Evolutionary conservation across 2,113 vertebrate species (phyloP), one percentile per base, ranked within the genome.

Genomic region (Lynx canadensis): DNA sequence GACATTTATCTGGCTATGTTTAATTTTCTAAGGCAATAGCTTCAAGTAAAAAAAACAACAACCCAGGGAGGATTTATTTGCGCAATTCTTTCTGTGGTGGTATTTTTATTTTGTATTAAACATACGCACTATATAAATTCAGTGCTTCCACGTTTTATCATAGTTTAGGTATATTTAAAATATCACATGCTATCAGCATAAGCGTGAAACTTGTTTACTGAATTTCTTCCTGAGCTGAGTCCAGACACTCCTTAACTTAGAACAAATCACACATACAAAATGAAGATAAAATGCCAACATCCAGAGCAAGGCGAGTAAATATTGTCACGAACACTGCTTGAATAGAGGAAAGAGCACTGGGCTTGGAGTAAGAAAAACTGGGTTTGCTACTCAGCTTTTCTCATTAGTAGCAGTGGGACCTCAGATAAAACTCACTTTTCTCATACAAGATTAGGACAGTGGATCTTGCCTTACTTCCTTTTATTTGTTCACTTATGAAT

Each of bases 41-140:
- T 69, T 94, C 91, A 85, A 95, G 81, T 13, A 29, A 68, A 74
- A 69, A 82, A 50, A 73, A 79, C 25, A 87, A 94, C 41, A 71
- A 50, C 57, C 18, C 3, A 9, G 55, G n/a, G 81, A 96, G 76
- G 73, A 97, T 94, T 95, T 95, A 95, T 94, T 94, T 94, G 78
- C 55, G 57, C 73, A 93, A 52, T 95, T 89, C 36, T 94, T 94
- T 91, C 94, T 52, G 31, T 79, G 82, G 81, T 78, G 74, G 80
- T 97, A 86, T 94, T 97, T 98, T 97, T 94, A 98, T 97, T 98
- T 97, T 97, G 76, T 79, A 82, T 94, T 93, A 93, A 95, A 80
- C 48, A 65, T 91, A 89, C 0, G 0, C 89, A 52, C 55, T 83
- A 78, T 69, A 89, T 96, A 97, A 95, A 89, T 93, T 45, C 60